Evolutionary conservation across 2,888 invertebrate genomes (phyloP), one percentile per base, ranked within the genome.

Genomic region (Busseola fusca): DNA sequence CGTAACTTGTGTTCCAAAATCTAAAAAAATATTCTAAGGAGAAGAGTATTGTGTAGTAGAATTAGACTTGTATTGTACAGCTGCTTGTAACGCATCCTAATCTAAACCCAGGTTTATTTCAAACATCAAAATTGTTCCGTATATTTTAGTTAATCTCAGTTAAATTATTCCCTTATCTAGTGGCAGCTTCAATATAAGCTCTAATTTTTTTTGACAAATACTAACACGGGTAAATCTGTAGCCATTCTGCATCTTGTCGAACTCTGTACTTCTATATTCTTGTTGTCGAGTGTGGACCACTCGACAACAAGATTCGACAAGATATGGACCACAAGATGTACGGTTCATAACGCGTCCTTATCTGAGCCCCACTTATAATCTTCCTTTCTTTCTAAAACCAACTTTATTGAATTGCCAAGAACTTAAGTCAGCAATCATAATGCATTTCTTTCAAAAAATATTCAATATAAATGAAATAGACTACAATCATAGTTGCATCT

Each of bases 321-420:
- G n/a, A n/a, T n/a, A n/a, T 50, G 27, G 3, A 9, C 2, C 62
- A 67, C 86, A 92, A 34, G 42, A 45, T 42, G 5, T 14, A 66
- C 18, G 3, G 18, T 18, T 34, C n/a, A 40, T 40, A 25, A 40
- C 0, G 12, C 12, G 34, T 18, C 3, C 18, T 34, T 27, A 56
- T 56, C 1, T 56, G 10, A 56, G 18, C 56, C 18, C 7, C 1
- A 1, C 30, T 57, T 30, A 21, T 27, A 27, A 52, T 14, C 54
- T 25, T 25, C 54, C 54, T 25, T 52, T 52, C 10, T 56, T 52
- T 52, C 10, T 56, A 27, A 56, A 9, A n/a, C 48, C 27, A 27
- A 27, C 27, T 18, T 18, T 30, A 21, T 57, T 30, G 30, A 30
- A 30, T 57, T 30, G 4, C 18, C 21, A 21, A 48, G 7, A 21